Percentiles rank a stretch among this genome's conserved stretches.
Evolutionary conservation across 2,113 vertebrate genomes (phyloP).

Genomic region (Mus pahari): DNA sequence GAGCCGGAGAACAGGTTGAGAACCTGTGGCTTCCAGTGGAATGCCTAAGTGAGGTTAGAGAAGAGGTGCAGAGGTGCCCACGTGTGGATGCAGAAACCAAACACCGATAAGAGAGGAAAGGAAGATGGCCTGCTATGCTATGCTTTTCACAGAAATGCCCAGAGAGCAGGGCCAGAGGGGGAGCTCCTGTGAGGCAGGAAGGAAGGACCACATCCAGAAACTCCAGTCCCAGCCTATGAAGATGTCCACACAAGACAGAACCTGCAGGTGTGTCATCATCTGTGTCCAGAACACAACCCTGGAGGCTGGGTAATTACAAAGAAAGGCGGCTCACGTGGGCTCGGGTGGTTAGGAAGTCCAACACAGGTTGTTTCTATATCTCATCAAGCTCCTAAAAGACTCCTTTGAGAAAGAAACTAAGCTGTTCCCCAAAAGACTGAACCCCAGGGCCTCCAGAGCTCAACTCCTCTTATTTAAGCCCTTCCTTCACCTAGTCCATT

Average conservation of each 20-base stretch:
- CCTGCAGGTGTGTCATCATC: background rate
- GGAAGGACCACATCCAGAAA: background rate
- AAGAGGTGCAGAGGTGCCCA: background rate
- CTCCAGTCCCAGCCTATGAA: fast-evolving
- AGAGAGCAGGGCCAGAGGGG: background rate
- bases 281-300: background rate
- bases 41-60: fast-evolving
- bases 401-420: background rate
- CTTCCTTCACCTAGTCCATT: background rate
- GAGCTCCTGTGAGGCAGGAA: fast-evolving
- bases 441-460: too few relatives aligned
- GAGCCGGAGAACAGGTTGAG: background rate
- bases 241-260: fast-evolving
- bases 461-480: background rate
- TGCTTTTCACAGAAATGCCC: fast-evolving
- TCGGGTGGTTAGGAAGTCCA: background rate
- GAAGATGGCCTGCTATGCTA: too few relatives aligned
- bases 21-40: background rate
- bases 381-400: background rate
- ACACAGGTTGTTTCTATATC: fast-evolving
- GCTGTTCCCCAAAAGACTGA: too few relatives aligned
- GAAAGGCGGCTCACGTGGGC: background rate
- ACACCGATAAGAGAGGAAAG: fast-evolving
- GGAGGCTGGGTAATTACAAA: background rate
- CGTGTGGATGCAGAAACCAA: too few relatives aligned